Conservation (phyloP, 2,888 invertebrate species). For the Conchocele bisecta region DNA sequence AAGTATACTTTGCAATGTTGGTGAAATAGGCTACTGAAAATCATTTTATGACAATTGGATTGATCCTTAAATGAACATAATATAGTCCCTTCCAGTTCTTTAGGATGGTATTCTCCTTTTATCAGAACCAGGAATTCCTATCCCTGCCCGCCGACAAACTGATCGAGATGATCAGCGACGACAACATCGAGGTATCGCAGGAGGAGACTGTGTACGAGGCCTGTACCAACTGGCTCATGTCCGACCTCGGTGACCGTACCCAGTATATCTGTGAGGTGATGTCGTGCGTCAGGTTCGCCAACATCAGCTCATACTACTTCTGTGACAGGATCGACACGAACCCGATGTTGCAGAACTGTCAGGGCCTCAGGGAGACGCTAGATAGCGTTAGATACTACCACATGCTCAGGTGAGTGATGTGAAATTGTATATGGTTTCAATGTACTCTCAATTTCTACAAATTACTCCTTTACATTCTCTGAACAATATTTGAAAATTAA, state of each 20-base stretch:
- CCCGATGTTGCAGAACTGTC: slow-evolving; percentile 65
- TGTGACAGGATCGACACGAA: slow-evolving; percentile 79
- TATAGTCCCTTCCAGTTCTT: no score
- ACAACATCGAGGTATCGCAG: slow-evolving; percentile 75
- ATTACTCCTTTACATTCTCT: no score
- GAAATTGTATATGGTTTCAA: no score
- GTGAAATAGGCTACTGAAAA: no score
- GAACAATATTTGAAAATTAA: no score
- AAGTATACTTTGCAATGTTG: no score
- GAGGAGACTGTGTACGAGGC: slow-evolving; percentile 80
- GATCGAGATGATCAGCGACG: slow-evolving; percentile 79
- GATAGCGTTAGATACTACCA: slow-evolving; percentile 77
- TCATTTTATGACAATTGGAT: no score
- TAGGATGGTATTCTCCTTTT: no score
- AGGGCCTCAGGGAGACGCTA: slow-evolving; percentile 63
- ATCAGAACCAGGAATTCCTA: slow-evolving; percentile 78
- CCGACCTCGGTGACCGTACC: slow-evolving; percentile 60
- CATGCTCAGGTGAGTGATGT: slow-evolving; percentile 74
- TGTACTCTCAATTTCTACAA: no score
- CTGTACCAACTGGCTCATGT: slow-evolving; percentile 77
- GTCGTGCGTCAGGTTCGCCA: slow-evolving; percentile 79
- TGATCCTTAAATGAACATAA: no score
- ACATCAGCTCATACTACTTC: slow-evolving; percentile 81
- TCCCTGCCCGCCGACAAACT: slow-evolving; percentile 79
- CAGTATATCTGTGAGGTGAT: slow-evolving; percentile 70